Percentiles rank a stretch among this genome's conserved stretches.
These are phyloP conservation scores for Nannospalax galili DNA, from an alignment of 2,113 vertebrate genomes.

Conservation along the genomic window DNA sequence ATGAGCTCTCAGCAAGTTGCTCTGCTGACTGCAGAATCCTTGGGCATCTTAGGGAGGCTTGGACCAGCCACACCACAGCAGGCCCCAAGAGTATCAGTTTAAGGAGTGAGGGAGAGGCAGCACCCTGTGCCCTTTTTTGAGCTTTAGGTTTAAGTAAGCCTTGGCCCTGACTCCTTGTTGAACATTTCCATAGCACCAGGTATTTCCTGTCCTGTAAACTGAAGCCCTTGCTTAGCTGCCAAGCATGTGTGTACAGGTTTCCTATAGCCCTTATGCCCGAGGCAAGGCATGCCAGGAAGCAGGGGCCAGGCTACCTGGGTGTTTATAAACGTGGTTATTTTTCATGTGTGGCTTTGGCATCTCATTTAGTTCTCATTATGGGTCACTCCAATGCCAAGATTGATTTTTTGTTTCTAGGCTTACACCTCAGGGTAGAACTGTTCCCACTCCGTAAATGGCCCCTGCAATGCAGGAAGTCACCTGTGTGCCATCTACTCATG, in stretches of 20 bases:
- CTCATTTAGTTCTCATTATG: constrained; percentile 28
- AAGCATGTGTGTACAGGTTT: neutral
- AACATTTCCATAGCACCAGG: neutral
- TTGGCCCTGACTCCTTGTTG: neutral
- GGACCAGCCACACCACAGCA: neutral
- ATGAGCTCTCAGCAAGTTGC: neutral
- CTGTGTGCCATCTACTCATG: neutral
- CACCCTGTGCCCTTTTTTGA: neutral
- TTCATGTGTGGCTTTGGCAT: constrained; percentile 46
- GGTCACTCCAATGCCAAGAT: constrained; percentile 5
- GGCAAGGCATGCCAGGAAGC: neutral
- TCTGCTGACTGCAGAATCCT: neutral
- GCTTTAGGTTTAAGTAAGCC: neutral
- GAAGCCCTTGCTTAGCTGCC: constrained; percentile 1
- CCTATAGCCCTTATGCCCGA: neutral
- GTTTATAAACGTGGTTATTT: constrained; percentile 58
- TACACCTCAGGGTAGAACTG: neutral
- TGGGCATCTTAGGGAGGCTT: neutral
- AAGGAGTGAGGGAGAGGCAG: neutral
- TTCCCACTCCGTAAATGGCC: neutral
- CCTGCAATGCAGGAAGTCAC: neutral
- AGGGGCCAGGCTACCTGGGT: neutral
- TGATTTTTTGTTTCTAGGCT: constrained; percentile 14
- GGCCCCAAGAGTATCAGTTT: neutral
- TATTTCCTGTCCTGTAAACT: neutral